Percentiles rank a stretch among this genome's conserved stretches.
phyloP scores from a whole-genome alignment of 2,113 vertebrate species.

The Globicephala melas region DNA sequence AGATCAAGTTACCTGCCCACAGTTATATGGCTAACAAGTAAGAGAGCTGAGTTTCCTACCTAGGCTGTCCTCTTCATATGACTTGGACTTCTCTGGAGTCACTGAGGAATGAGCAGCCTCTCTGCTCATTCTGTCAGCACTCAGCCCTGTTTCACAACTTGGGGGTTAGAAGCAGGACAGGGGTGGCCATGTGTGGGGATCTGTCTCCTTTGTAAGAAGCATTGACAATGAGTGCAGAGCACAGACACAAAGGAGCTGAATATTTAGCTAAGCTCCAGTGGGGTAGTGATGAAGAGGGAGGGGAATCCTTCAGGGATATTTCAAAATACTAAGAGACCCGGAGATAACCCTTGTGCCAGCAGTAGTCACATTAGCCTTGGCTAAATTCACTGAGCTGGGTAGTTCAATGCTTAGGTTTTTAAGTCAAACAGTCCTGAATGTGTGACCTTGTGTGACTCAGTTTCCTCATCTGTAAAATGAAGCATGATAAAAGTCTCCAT shows the following conservation, averaged over 20 bases:
- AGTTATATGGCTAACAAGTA: not conserved
- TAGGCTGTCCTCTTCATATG: not conserved
- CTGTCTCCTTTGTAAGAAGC: not conserved
- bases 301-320: not conserved
- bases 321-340: not conserved
- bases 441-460: not conserved
- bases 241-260: not conserved
- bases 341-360: not conserved
- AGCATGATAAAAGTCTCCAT: not conserved
- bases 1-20: not conserved
- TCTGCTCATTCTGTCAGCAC: not conserved
- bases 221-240: not conserved
- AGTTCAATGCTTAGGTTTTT: not conserved
- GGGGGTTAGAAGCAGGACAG: too few species aligned
- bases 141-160: not conserved
- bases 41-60: not conserved
- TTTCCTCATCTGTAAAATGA: not conserved
- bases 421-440: not conserved
- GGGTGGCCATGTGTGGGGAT: not conserved
- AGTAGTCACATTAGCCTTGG: not conserved
- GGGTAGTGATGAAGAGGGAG: too few species aligned
- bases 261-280: not conserved
- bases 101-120: not conserved
- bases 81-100: not conserved
- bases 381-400: not conserved